These are phyloP conservation scores for Mycalesis mineus DNA, from an alignment of 2,888 invertebrate genomes.

Conservation along the genomic window DNA sequence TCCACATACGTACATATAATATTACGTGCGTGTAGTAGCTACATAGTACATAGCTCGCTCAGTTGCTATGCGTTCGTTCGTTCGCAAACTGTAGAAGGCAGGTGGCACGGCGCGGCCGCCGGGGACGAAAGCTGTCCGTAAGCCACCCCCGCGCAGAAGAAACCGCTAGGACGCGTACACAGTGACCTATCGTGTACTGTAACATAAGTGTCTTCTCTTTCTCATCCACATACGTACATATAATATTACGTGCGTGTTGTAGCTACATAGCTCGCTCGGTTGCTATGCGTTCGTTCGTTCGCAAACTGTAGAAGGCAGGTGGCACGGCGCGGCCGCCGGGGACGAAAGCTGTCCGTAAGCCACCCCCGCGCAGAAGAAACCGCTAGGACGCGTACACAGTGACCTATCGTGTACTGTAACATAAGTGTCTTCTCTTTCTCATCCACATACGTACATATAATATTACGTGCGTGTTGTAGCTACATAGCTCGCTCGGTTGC, in stretches of 20 bases:
- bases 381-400: conserved; percentile 35
- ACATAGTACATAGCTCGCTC: too few species aligned
- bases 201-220: too few species aligned
- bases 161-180: conserved; percentile 38
- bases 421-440: too few species aligned
- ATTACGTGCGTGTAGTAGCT: too few species aligned
- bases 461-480: too few species aligned
- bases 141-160: conserved; percentile 47
- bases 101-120: conserved; percentile 55
- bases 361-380: conserved; percentile 46
- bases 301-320: conserved; percentile 47
- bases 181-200: not conserved
- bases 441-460: too few species aligned
- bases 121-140: conserved; percentile 49
- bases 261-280: not conserved
- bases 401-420: not conserved
- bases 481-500: too few species aligned
- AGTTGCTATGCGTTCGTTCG: conserved; percentile 20
- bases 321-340: conserved; percentile 52
- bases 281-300: conserved; percentile 21
- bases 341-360: conserved; percentile 49
- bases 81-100: conserved; percentile 41
- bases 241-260: not conserved
- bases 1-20: too few species aligned
- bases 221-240: too few species aligned